Conservation (phyloP, 2,797 vertebrate genomes). For the Ambastaia sidthimunki region DNA sequence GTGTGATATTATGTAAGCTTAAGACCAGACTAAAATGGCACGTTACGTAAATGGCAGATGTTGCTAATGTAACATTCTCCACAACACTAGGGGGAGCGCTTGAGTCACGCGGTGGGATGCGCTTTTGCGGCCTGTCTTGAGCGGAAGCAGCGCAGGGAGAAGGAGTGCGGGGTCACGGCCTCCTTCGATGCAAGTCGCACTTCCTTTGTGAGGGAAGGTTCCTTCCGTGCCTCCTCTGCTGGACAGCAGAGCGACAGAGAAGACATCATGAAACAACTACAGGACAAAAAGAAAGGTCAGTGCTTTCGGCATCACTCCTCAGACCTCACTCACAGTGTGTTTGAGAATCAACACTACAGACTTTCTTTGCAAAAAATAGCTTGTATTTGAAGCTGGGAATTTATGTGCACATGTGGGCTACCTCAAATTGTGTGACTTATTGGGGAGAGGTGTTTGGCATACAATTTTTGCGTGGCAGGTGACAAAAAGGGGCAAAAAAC, state of each 20-base stretch:
- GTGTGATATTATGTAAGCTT: not conserved
- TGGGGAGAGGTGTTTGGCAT: too few species aligned
- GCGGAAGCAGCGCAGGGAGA: constrained; percentile 89
- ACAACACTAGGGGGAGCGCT: constrained; percentile 82
- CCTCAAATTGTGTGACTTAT: too few species aligned
- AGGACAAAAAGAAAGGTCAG: constrained; percentile 89
- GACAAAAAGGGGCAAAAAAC: too few species aligned
- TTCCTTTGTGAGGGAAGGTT: constrained; percentile 90
- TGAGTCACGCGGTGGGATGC: constrained; percentile 92
- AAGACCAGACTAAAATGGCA: not conserved
- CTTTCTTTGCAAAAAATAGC: too few species aligned
- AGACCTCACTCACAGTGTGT: too few species aligned
- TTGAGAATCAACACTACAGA: too few species aligned
- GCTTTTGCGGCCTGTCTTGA: constrained; percentile 93
- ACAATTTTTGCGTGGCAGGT: too few species aligned
- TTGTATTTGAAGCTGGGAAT: too few species aligned
- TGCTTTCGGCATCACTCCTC: too few species aligned
- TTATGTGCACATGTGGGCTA: too few species aligned
- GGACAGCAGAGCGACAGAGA: constrained; percentile 78
- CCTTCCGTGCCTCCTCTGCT: constrained; percentile 83
- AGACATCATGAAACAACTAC: constrained; percentile 76
- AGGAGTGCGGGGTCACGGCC: constrained; percentile 91
- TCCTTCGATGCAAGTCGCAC: constrained; percentile 91
- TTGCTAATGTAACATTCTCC: not conserved
- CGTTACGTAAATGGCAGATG: too few species aligned